phyloP scores from a whole-genome alignment of 1,140 invertebrate species.

The Leptinotarsa texana region DNA sequence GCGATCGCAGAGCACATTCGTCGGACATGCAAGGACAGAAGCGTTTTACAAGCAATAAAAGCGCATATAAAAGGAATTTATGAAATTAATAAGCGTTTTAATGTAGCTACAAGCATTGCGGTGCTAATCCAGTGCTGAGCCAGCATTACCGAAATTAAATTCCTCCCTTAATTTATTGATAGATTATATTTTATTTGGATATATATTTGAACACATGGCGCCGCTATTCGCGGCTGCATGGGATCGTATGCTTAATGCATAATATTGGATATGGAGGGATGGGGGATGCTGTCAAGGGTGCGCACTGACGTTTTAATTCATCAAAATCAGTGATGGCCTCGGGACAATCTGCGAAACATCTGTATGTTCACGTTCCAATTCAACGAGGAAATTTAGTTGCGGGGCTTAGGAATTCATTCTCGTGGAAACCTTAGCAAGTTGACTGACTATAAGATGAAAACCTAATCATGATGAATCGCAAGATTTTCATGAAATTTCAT shows the following conservation, averaged over 20 bases:
- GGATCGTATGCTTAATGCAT: slow-evolving; percentile 14
- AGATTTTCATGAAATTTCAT: no score
- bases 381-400: no score
- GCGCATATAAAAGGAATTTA: slow-evolving; percentile 47
- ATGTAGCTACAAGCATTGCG: slow-evolving; percentile 43
- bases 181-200: slow-evolving; percentile 50
- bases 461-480: no score
- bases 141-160: slow-evolving; percentile 53
- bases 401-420: no score
- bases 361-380: no score
- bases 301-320: slow-evolving; percentile 6
- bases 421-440: no score
- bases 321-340: background rate
- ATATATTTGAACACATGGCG: slow-evolving; percentile 49
- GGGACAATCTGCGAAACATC: background rate
- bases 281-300: slow-evolving; percentile 4
- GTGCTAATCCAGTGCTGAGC: slow-evolving; percentile 47
- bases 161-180: slow-evolving; percentile 50
- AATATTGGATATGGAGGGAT: slow-evolving; percentile 6
- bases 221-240: slow-evolving; percentile 25
- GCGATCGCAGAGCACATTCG: background rate
- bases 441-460: no score
- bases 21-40: slow-evolving; percentile 27
- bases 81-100: slow-evolving; percentile 52
- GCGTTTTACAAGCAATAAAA: slow-evolving; percentile 39